Evolutionary conservation across 2,797 vertebrate genomes (phyloP).

Genomic region (Lepidocolaptes lacrymiger): DNA sequence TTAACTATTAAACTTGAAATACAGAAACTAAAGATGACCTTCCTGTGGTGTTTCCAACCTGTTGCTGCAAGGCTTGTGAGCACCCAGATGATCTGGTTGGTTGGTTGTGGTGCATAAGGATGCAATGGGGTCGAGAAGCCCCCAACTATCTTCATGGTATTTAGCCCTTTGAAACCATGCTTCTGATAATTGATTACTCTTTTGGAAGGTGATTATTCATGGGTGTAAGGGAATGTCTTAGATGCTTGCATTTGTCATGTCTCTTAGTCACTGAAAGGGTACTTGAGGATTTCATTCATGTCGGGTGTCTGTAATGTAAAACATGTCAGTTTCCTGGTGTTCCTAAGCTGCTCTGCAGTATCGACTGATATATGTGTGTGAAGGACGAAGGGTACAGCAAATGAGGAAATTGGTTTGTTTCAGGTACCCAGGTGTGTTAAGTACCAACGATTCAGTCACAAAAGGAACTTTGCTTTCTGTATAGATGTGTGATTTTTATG

Average conservation of each 20-base stretch:
- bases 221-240: not conserved
- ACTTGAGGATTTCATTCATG: not conserved
- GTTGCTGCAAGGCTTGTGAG: not conserved
- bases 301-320: not conserved
- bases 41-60: not conserved
- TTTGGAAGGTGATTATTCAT: not conserved
- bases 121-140: rapidly evolving
- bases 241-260: not conserved
- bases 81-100: not conserved
- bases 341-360: not conserved
- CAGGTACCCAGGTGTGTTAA: not conserved
- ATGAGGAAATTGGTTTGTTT: not conserved
- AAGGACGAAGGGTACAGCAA: not conserved
- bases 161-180: not conserved
- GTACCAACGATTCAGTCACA: not conserved
- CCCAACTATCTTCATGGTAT: not conserved
- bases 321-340: rapidly evolving
- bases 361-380: not conserved
- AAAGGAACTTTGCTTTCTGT: not conserved
- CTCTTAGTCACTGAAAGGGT: not conserved
- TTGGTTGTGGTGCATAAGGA: not conserved
- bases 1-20: not conserved
- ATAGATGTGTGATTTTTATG: not conserved
- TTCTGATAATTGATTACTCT: not conserved
- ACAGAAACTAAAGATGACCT: not conserved